Evolutionary conservation across 2,888 invertebrate genomes (phyloP).

Genomic region (Caenorhabditis parvicauda): DNA sequence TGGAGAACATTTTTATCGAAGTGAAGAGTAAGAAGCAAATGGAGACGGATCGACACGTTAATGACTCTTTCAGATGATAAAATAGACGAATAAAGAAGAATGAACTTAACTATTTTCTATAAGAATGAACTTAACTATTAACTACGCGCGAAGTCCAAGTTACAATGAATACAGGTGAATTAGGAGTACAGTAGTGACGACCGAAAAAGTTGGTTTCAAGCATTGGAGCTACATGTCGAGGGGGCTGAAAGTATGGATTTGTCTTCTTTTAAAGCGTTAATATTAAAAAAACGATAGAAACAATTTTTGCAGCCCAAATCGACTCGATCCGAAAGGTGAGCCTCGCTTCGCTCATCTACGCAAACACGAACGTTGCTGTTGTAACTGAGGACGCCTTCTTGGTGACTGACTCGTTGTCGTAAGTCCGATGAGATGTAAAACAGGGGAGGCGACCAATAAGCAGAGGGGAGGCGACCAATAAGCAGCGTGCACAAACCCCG

Average conservation of each 20-base stretch:
- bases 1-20: conserved; percentile 58
- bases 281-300: background rate
- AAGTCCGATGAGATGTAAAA: conserved; percentile 3
- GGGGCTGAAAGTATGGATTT: background rate
- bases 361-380: conserved; percentile 69
- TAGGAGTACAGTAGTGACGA: too few relatives aligned
- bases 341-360: conserved; percentile 80
- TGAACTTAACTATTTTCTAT: background rate
- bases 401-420: conserved; percentile 69
- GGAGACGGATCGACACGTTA: conserved; percentile 56
- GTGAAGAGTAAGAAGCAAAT: conserved; percentile 52
- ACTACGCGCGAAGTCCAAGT: conserved; percentile 59
- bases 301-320: conserved; percentile 70
- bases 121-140: too few relatives aligned
- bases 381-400: conserved; percentile 85
- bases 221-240: background rate
- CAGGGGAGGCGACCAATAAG: too few relatives aligned
- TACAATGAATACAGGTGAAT: conserved; percentile 42
- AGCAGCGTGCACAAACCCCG: too few relatives aligned
- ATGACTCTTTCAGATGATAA: conserved; percentile 33
- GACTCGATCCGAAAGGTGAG: conserved; percentile 80
- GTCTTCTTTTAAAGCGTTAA: background rate
- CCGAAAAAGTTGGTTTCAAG: too few relatives aligned
- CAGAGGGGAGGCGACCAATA: too few relatives aligned
- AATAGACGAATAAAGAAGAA: background rate